A percentile compares a stretch with the other conserved stretches of the same genome.
Evolutionary conservation across 1,140 invertebrate genomes (phyloP).

Genomic region (Sogatella furcifera): DNA sequence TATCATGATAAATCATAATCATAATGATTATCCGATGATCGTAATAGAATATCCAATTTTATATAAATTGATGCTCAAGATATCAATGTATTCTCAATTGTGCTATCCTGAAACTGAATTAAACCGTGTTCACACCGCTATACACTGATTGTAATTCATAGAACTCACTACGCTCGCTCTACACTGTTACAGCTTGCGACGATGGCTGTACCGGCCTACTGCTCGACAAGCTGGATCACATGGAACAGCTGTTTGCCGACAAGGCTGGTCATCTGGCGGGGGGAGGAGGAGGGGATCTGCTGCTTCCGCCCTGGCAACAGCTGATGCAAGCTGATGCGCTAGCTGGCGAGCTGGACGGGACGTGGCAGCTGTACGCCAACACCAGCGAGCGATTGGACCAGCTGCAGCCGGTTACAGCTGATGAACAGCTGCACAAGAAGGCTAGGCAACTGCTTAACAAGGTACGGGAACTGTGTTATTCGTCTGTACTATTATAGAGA

Average conservation of each 20-base stretch:
- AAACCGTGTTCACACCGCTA: no score
- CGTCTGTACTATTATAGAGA: no score
- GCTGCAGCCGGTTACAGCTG: constrained; percentile 15
- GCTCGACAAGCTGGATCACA: constrained; percentile 55
- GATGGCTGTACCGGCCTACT: constrained; percentile 83
- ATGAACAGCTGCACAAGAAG: constrained; percentile 23
- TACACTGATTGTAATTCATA: no score
- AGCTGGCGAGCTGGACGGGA: constrained; percentile 10
- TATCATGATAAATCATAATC: no score
- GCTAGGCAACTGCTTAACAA: constrained; percentile 23
- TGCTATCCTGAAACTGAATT: no score
- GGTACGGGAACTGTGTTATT: no score
- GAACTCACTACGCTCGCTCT: no score
- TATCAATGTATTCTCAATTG: no score
- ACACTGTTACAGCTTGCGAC: constrained; percentile 81
- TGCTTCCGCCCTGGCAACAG: constrained; percentile 61
- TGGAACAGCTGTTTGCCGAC: constrained; percentile 40
- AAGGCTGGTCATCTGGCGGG: constrained; percentile 43
- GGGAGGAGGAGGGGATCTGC: constrained; percentile 34
- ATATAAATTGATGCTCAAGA: no score
- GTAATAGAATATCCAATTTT: no score
- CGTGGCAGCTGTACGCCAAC: constrained; percentile 3
- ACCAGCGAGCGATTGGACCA: constrained; percentile 8
- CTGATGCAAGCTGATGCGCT: constrained; percentile 27
- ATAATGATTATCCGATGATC: no score